A percentile compares a stretch with the other conserved stretches of the same genome.
phyloP scores from a whole-genome alignment of 2,888 invertebrate species.

The Leucania comma region DNA sequence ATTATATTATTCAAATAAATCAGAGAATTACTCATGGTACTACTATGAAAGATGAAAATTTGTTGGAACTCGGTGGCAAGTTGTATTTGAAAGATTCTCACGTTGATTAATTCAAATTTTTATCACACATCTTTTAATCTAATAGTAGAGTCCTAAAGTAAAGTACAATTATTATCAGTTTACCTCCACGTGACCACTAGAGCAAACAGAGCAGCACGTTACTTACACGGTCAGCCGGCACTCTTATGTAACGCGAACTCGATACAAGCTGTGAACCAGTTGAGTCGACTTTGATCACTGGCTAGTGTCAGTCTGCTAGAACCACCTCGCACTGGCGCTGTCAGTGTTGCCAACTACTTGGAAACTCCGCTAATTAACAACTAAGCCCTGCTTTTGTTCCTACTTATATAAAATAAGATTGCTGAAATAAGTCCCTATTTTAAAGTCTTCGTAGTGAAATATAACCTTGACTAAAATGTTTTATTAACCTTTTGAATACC shows the following conservation, averaged over 20 bases:
- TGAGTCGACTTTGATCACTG: slow-evolving; percentile 33
- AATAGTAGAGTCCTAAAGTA: not conserved
- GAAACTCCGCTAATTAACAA: slow-evolving; percentile 13
- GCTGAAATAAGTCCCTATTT: not conserved
- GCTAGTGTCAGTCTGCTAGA: not conserved
- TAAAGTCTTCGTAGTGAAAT: not conserved
- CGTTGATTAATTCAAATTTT: not conserved
- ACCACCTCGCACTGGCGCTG: not conserved
- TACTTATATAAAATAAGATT: not conserved
- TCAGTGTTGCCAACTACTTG: slow-evolving; percentile 1
- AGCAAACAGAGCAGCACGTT: not conserved
- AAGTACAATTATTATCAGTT: not conserved
- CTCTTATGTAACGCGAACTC: slow-evolving; percentile 13
- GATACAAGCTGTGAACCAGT: slow-evolving; percentile 26
- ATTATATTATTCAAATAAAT: too few relatives aligned
- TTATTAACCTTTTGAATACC: too few relatives aligned
- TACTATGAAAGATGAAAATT: too few relatives aligned
- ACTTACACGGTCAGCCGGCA: not conserved
- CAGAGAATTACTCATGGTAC: too few relatives aligned
- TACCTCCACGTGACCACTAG: too few relatives aligned
- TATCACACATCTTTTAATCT: not conserved
- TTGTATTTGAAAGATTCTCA: not conserved
- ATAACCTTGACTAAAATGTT: not conserved
- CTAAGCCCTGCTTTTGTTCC: not conserved
- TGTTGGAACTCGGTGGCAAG: not conserved